Percentiles rank a stretch among this genome's conserved stretches.
Evolutionary conservation across 2,888 invertebrate genomes (phyloP).

Genomic region (Rugalucina vietnamica): DNA sequence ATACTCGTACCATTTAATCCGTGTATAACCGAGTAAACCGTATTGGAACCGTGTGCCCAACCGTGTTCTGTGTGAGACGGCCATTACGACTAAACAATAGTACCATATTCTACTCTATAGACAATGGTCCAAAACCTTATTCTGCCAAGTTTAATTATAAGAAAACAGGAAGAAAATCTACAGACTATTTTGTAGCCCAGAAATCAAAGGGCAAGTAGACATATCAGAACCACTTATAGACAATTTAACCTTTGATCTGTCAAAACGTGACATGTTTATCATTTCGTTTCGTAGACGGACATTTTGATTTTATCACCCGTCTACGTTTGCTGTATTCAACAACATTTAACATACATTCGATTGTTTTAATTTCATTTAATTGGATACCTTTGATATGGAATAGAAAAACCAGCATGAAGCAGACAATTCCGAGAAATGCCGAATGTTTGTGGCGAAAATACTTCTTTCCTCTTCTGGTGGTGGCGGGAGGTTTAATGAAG

Average conservation of each 20-base stretch:
- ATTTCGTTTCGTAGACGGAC: background rate
- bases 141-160: background rate
- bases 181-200: background rate
- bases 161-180: background rate
- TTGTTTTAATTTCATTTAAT: conserved; percentile 1
- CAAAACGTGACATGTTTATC: background rate
- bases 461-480: background rate
- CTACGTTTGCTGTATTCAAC: background rate
- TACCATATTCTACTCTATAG: no score
- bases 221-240: conserved; percentile 1
- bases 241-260: background rate
- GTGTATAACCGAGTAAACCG: no score
- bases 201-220: background rate
- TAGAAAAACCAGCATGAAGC: background rate
- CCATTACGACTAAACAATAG: no score
- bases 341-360: background rate
- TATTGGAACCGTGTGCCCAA: no score
- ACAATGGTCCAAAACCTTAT: no score
- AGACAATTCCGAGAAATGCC: background rate
- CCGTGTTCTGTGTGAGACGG: no score
- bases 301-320: background rate
- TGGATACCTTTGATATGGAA: background rate
- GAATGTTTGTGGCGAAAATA: conserved; percentile 4
- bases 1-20: no score
- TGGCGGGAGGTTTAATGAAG: background rate